Evolutionary conservation across 2,797 vertebrate species (phyloP), one percentile per base, ranked within the genome.

Genomic region (Schizothorax lantsangensis): DNA sequence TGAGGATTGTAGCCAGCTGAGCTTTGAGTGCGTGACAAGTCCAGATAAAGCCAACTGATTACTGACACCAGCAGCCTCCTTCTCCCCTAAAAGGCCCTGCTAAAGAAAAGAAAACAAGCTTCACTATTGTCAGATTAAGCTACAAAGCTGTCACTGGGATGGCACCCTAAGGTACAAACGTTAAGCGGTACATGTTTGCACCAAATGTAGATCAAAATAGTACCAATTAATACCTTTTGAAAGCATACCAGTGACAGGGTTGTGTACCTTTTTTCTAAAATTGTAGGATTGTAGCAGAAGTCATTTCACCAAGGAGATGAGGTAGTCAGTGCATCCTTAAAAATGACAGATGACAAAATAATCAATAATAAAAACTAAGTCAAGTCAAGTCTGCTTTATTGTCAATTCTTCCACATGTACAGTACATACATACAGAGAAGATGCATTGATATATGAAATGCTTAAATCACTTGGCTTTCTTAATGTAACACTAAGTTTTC

Each of bases 11-110:
- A 93, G 87, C 90, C 90, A 93, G 80, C 68, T 84, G 81, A 90
- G 89, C 88, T 89, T 85, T 49, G 89, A 88, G 89, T 93, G 88
- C 59, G 80, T 91, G 93, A 94, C 92, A 94, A 94, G 90, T 90
- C 86, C 82, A 92, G 90, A 93, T 91, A 88, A 88, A 83, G 89
- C 88, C 88, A 91, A 89, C 89, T 91, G 91, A 30, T 73, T 93
- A 88, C 91, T 86, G 89, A 94, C 91, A 45, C 23, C 79, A 86
- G 83, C 43, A 77, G 81, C 49, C 75, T 12, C 49, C 78, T 79
- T 47, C 40, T 11, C 68, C 57, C 3, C 80, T 36, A 17, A n/a
- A 75, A 79, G 45, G 15, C 30, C 57, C 49, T 85, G 74, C 9
- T 82, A 81, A 88, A 88, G 57, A 79, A 84, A 75, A 79, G 52